Conservation (phyloP, 2,888 invertebrate genomes). For the Caenorhabditis uteleia region DNA sequence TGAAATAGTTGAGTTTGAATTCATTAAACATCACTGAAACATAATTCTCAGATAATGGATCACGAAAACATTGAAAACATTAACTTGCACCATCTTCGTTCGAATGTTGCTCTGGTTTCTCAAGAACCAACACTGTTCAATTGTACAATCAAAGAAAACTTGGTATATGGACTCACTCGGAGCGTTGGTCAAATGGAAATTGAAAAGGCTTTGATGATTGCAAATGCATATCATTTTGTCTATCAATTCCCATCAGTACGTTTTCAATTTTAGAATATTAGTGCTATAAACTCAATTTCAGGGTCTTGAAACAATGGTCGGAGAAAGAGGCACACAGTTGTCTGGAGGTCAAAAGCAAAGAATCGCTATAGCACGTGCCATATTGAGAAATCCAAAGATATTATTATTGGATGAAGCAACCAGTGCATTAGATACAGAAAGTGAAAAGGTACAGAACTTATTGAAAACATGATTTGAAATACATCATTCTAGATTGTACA, state of each 20-base stretch:
- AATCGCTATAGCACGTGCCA: conserved; percentile 71
- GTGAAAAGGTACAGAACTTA: conserved; percentile 48
- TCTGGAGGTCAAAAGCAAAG: conserved; percentile 72
- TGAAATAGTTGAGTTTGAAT: conserved; percentile 73
- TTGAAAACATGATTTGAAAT: too few relatives aligned
- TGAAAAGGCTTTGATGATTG: conserved; percentile 64
- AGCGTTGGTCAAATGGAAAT: conserved; percentile 41
- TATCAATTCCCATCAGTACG: conserved; percentile 68
- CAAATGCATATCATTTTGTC: conserved; percentile 72
- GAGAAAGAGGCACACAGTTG: conserved; percentile 71
- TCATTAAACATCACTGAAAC: neutral
- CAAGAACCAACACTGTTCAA: conserved; percentile 72
- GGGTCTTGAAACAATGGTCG: conserved; percentile 70
- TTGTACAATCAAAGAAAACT: conserved; percentile 59
- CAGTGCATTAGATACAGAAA: conserved; percentile 54
- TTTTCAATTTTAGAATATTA: too few relatives aligned
- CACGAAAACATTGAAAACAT: conserved; percentile 60
- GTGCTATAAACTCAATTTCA: too few relatives aligned
- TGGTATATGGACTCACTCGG: conserved; percentile 26
- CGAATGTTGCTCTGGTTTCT: conserved; percentile 70
- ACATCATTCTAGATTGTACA: conserved; percentile 74
- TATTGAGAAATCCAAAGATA: conserved; percentile 35
- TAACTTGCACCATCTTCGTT: conserved; percentile 65
- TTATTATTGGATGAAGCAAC: conserved; percentile 47
- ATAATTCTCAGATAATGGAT: conserved; percentile 66